Evolutionary conservation across 2,797 vertebrate genomes (phyloP).

Genomic region (Petrocephalus sullivani): DNA sequence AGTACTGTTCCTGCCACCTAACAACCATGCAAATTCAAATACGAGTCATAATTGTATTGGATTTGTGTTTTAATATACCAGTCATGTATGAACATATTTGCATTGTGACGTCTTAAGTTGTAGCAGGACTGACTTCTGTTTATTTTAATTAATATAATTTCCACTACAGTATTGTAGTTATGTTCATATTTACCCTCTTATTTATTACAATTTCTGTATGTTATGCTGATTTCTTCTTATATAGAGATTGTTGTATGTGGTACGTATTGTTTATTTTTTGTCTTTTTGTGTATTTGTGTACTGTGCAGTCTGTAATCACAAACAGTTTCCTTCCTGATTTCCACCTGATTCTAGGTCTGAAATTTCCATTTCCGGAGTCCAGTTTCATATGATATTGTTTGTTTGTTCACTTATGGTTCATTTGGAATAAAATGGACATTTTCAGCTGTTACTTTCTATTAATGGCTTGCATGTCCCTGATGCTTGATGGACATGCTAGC

Average conservation of each 20-base stretch:
- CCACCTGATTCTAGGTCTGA: not conserved
- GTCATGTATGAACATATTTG: not conserved
- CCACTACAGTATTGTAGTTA: not conserved
- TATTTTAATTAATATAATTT: not conserved
- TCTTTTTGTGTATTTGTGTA: not conserved
- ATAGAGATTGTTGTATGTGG: not conserved
- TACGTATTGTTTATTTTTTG: not conserved
- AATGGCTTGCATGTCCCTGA: not conserved
- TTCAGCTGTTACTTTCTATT: not conserved
- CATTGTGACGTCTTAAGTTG: not conserved
- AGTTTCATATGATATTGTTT: not conserved
- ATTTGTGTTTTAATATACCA: too few species aligned
- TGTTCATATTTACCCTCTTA: not conserved
- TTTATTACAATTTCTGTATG: not conserved
- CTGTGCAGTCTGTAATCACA: not conserved
- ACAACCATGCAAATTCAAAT: not conserved
- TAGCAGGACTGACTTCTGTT: not conserved
- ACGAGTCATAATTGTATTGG: not conserved
- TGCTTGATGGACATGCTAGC: not conserved
- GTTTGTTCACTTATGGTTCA: not conserved
- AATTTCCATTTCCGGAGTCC: not conserved
- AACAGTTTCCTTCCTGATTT: not conserved
- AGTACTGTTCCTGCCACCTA: not conserved
- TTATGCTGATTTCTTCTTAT: not conserved
- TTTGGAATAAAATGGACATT: not conserved